Base-by-base conservation (phyloP, 2,797 vertebrate species). In the Acrocephalus scirpaceus region DNA sequence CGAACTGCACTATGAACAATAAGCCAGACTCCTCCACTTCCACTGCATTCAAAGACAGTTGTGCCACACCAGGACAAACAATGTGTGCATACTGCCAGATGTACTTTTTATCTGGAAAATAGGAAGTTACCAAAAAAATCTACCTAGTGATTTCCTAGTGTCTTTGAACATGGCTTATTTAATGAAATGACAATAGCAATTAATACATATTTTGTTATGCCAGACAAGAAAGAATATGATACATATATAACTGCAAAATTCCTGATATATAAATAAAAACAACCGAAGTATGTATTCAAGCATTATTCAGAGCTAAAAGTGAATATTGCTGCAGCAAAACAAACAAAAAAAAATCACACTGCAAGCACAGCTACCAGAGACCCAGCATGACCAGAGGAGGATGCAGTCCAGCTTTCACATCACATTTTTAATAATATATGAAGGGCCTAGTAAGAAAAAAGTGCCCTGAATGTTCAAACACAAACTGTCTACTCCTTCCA, bases 1-100 rank as follows among this genome's bases (percentile, higher is more conserved):
- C 89, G 74, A 97, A 97, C 95, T 92, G 70, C 76, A 84, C 27
- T 79, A 92, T 7, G 34, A 95, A 97, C 96, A 97, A 97, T 97
- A 90, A 95, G 69, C 91, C 91, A 88, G 94, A 90, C 93, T 91
- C 79, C 71, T 93, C 96, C 91, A 94, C 93, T 96, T 95, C 58
- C 38, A 4, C 1, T 85, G 57, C 93, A 90, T 93, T 97, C 76
- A 97, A 67, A 94, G 92, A 95, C 64, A 13, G 72, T 86, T 95
- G 94, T 92, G 67, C 90, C 92, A 86, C 62, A 94, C 54, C 70
- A 80, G 74, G 79, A 95, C 79, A 83, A 88, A 82, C 57, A 88
- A 65, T 19, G 38, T 30, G 40, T 45, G 14, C 18, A 18, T 25
- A 16, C 32, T 87, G 71, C 29, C 94, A 95, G 86, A 89, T 88